phyloP scores from a whole-genome alignment of 2,888 invertebrate genomes.

The Cryptocheilus praepositus region DNA sequence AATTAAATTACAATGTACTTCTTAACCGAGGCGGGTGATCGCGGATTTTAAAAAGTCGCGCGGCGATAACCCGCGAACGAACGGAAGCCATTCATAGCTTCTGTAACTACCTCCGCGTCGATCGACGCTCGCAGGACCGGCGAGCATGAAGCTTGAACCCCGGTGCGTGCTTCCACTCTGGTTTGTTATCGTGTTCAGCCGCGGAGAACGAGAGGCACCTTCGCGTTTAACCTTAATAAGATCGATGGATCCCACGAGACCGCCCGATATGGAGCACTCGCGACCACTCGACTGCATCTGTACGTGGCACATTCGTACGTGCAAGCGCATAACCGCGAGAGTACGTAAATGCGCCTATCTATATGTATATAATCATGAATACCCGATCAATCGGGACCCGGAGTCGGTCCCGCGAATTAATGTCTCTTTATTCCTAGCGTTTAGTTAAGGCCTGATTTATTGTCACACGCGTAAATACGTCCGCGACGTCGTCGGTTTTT shows the following conservation, averaged over 20 bases:
- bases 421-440: slow-evolving; percentile 62
- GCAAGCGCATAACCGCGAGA: background rate
- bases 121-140: slow-evolving; percentile 5
- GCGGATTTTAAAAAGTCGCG: slow-evolving; percentile 39
- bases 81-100: slow-evolving; percentile 54
- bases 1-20: no score
- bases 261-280: slow-evolving; percentile 51
- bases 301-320: background rate
- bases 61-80: slow-evolving; percentile 47
- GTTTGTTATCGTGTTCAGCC: slow-evolving; percentile 62
- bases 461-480: slow-evolving; percentile 5
- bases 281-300: background rate
- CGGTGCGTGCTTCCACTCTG: slow-evolving; percentile 20
- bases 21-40: slow-evolving; percentile 18
- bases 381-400: slow-evolving; percentile 30
- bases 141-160: slow-evolving; percentile 2
- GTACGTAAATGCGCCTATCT: slow-evolving; percentile 6
- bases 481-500: slow-evolving; percentile 26
- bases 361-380: background rate
- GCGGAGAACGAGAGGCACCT: slow-evolving; percentile 60
- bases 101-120: slow-evolving; percentile 30
- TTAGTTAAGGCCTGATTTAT: slow-evolving; percentile 52
- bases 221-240: slow-evolving; percentile 66
- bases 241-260: slow-evolving; percentile 66
- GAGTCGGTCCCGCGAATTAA: slow-evolving; percentile 58